Percentiles rank a stretch among this genome's conserved stretches.
Conservation (phyloP, 1,140 invertebrate genomes). For the Aricia agestis region DNA sequence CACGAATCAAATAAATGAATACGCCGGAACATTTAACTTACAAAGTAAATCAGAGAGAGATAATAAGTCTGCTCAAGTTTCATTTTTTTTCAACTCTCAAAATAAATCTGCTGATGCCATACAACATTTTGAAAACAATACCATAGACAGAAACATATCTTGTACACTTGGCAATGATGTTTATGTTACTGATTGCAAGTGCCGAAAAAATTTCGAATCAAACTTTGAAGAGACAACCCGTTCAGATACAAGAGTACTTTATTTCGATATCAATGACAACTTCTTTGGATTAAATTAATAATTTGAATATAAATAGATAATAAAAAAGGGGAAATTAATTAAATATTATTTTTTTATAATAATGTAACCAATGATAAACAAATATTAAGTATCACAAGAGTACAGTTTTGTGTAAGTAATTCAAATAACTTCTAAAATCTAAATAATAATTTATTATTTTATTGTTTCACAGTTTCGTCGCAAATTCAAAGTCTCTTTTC, state of each 20-base stretch:
- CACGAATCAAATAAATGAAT: neutral
- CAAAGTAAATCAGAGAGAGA: too few relatives aligned
- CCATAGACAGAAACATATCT: conserved; percentile 9
- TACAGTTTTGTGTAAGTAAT: too few relatives aligned
- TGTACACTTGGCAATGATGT: conserved; percentile 16
- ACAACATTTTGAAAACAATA: neutral
- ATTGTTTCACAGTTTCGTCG: too few relatives aligned
- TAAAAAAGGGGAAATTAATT: too few relatives aligned
- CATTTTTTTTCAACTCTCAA: neutral
- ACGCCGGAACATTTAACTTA: too few relatives aligned
- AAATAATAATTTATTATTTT: too few relatives aligned
- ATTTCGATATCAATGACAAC: neutral
- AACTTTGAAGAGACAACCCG: neutral
- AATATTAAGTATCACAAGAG: too few relatives aligned
- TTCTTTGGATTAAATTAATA: neutral
- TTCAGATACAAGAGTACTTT: neutral
- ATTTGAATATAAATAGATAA: too few relatives aligned
- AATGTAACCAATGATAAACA: too few relatives aligned
- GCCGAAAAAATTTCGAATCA: conserved; percentile 9
- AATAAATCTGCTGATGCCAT: conserved; percentile 46
- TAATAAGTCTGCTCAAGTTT: neutral
- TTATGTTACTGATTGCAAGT: conserved; percentile 34
- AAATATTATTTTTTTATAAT: too few relatives aligned
- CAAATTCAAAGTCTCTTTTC: too few relatives aligned
- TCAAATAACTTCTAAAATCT: too few relatives aligned